These are phyloP conservation scores for Hirtodrosophila confusa DNA, from an alignment of 2,888 invertebrate genomes.

Conservation along the genomic window DNA sequence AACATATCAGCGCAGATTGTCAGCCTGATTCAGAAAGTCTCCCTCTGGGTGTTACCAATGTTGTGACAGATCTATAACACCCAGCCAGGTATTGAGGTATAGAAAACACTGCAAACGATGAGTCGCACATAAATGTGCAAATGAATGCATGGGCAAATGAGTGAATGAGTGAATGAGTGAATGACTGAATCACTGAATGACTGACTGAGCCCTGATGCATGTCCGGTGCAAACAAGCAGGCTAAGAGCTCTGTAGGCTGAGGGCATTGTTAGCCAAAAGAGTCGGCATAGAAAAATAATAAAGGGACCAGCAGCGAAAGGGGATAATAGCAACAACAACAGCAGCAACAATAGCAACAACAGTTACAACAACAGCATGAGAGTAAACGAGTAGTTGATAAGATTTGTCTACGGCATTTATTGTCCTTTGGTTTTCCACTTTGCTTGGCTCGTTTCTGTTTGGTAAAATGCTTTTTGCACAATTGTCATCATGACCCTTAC, in stretches of 20 bases:
- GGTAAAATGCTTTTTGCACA: slow-evolving; percentile 56
- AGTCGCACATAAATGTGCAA: slow-evolving; percentile 62
- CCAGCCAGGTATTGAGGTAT: slow-evolving; percentile 7
- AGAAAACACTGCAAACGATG: slow-evolving; percentile 21
- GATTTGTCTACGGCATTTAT: slow-evolving; percentile 77
- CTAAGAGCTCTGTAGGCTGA: slow-evolving; percentile 48
- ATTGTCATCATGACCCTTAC: slow-evolving; percentile 76
- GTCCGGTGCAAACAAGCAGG: slow-evolving; percentile 70
- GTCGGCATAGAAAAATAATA: slow-evolving; percentile 46
- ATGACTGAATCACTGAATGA: slow-evolving; percentile 24
- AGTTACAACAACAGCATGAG: slow-evolving; percentile 2
- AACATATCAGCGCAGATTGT: too few species aligned
- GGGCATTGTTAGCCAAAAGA: slow-evolving; percentile 59
- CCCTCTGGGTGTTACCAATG: too few species aligned
- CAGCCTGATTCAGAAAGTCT: too few species aligned
- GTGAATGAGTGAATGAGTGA: slow-evolving; percentile 34
- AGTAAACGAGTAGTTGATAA: slow-evolving; percentile 69
- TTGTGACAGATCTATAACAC: too few species aligned
- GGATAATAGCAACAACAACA: slow-evolving; percentile 45
- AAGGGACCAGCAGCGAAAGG: slow-evolving; percentile 36
- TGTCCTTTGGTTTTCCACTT: slow-evolving; percentile 74
- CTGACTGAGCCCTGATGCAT: slow-evolving; percentile 61
- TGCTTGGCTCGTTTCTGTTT: slow-evolving; percentile 59
- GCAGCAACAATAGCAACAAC: slow-evolving; percentile 1
- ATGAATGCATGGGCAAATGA: slow-evolving; percentile 59